Evolutionary conservation across 2,888 invertebrate genomes (phyloP).

Genomic region (Itoplectis maculator): DNA sequence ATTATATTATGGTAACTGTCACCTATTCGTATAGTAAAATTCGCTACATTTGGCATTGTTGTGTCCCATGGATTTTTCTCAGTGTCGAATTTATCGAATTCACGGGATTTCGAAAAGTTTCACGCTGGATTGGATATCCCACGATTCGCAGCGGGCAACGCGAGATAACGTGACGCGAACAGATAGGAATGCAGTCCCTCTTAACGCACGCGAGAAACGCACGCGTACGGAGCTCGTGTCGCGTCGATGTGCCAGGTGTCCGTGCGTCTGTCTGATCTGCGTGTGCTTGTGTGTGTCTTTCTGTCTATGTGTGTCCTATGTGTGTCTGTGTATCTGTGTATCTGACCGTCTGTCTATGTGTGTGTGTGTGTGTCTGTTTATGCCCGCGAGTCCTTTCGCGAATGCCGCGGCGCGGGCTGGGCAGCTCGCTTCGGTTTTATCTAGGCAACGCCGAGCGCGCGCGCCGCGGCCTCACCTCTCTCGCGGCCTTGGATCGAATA

Average conservation of each 20-base stretch:
- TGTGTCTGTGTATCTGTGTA: no score
- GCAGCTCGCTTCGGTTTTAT: conserved; percentile 44
- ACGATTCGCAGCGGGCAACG: conserved; percentile 62
- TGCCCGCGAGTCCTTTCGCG: conserved; percentile 52
- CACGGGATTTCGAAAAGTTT: no score
- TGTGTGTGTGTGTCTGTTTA: conserved; percentile 63
- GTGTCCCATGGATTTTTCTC: no score
- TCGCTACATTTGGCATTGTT: no score
- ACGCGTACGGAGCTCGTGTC: conserved; percentile 54
- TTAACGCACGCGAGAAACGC: conserved; percentile 48
- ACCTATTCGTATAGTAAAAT: no score
- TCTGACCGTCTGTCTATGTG: no score
- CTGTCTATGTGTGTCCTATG: no score
- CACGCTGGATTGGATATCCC: conserved; percentile 41
- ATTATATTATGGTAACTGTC: no score
- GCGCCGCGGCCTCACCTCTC: conserved; percentile 72
- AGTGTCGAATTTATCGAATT: no score
- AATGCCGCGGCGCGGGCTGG: conserved; percentile 50
- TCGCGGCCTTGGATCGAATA: conserved; percentile 78
- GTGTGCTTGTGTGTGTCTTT: no score
- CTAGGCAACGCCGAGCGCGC: conserved; percentile 69
- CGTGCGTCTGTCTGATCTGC: no score
- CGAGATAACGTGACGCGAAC: conserved; percentile 74
- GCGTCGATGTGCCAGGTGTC: conserved; percentile 30
- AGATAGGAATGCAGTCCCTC: conserved; percentile 76